These are phyloP conservation scores for Zaprionus ornatus DNA, from an alignment of 1,140 invertebrate genomes.

Conservation along the genomic window DNA sequence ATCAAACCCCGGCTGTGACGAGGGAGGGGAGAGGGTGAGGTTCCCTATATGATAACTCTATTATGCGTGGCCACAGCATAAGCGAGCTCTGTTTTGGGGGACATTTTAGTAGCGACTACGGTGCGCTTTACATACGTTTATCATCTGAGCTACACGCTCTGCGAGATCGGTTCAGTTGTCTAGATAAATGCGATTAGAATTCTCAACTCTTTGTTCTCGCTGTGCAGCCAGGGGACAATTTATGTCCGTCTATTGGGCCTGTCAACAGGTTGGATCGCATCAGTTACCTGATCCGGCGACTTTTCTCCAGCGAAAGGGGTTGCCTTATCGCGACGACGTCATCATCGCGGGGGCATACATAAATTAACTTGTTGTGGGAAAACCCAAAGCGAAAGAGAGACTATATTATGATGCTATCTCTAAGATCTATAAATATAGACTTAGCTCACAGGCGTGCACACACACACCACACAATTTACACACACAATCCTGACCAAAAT, in stretches of 20 bases:
- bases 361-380: slow-evolving; percentile 81
- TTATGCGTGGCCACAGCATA: slow-evolving; percentile 50
- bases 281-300: slow-evolving; percentile 34
- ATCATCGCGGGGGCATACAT: slow-evolving; percentile 62
- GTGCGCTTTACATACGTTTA: slow-evolving; percentile 72
- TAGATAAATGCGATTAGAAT: slow-evolving; percentile 49
- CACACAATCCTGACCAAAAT: slow-evolving; percentile 50
- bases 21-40: neutral
- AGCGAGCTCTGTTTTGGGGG: neutral
- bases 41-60: slow-evolving; percentile 66
- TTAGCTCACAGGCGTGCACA: slow-evolving; percentile 19
- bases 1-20: slow-evolving; percentile 56
- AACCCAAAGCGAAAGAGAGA: slow-evolving; percentile 21
- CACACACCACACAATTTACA: slow-evolving; percentile 25
- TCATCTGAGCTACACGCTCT: slow-evolving; percentile 35
- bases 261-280: slow-evolving; percentile 39
- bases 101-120: slow-evolving; percentile 74
- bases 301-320: slow-evolving; percentile 41
- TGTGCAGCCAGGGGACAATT: slow-evolving; percentile 19
- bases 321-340: slow-evolving; percentile 50
- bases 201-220: slow-evolving; percentile 7
- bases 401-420: slow-evolving; percentile 9
- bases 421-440: slow-evolving; percentile 25
- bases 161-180: slow-evolving; percentile 17
- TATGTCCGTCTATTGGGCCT: slow-evolving; percentile 26